Base-by-base conservation (phyloP, 2,888 invertebrate species). In the Protophormia terraenovae region DNA sequence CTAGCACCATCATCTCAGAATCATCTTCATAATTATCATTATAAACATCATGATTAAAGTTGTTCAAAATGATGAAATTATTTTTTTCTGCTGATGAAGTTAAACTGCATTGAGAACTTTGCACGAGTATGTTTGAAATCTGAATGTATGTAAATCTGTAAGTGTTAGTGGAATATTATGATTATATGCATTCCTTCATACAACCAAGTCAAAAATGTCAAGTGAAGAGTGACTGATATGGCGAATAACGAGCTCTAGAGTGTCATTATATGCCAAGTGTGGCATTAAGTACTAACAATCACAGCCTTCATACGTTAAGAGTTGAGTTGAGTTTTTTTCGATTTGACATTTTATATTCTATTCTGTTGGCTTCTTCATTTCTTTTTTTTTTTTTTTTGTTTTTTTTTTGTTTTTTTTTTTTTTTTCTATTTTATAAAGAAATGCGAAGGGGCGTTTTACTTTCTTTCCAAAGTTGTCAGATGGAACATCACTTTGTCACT, bases 181-280 rank as follows among this genome's bases (percentile, higher is more conserved):
- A 73, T 55, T 83, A 62, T 67, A 22, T 71, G 75, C 16, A 32
- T 84, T 69, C 10, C 38, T 1, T 80, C 76, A 80, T 47, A 55
- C 58, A 80, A 53, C 75, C 89, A 86, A 88, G 89, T 89, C 87
- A 89, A 89, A 91, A 89, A 90, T 90, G 91, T 90, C 91, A 91
- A 90, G 91, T 90, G 90, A 91, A 87, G 90, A 89, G 89, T 91
- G 91, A 91, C 90, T 91, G 91, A 91, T 91, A 89, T 90, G 88
- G 90, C 91, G 89, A 91, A 89, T 90, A 91, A 91, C 90, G 89
- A 91, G 90, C 86, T 84, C 88, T 84, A 62, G 85, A 86, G 88
- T 88, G 86, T 87, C 87, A 87, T 88, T 87, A 86, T 64, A 87
- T 84, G 86, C 86, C 87, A 87, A 88, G 87, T 87, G 86, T 87